Evolutionary conservation across 2,113 vertebrate genomes (phyloP).

Genomic region (Peromyscus californicus): DNA sequence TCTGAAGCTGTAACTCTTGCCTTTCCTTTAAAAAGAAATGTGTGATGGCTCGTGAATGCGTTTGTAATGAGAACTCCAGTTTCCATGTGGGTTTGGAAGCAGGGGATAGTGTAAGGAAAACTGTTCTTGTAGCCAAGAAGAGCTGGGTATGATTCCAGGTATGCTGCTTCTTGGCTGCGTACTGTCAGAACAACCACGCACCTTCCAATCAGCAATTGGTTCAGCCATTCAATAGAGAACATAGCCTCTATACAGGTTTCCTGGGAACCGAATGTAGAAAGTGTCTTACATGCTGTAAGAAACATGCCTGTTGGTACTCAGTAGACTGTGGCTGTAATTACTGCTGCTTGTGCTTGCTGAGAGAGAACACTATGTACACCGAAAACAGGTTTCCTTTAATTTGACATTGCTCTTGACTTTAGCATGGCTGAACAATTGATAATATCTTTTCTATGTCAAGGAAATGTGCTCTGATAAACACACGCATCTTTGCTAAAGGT

Average conservation of each 20-base stretch:
- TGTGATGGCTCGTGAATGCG: not conserved
- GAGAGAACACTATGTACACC: not conserved
- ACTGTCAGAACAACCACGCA: not conserved
- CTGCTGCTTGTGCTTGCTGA: not conserved
- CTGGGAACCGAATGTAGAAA: not conserved
- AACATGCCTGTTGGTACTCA: not conserved
- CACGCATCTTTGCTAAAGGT: not conserved
- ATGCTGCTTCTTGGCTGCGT: constrained; percentile 36
- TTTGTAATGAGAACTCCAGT: not conserved
- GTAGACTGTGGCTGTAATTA: not conserved
- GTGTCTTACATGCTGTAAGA: not conserved
- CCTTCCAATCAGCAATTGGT: not conserved
- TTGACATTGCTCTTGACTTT: not conserved
- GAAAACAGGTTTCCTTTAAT: not conserved
- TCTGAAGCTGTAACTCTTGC: constrained; percentile 21
- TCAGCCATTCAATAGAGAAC: not conserved
- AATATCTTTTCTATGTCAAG: not conserved
- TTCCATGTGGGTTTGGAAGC: constrained; percentile 52
- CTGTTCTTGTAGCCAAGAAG: not conserved
- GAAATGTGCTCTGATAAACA: not conserved
- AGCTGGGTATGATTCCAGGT: not conserved
- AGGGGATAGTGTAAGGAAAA: not conserved
- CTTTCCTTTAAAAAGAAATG: constrained; percentile 21
- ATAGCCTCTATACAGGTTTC: not conserved
- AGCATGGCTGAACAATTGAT: not conserved